Evolutionary conservation across 1,140 invertebrate species (phyloP).

Genomic region (Hylaeus anthracinus): DNA sequence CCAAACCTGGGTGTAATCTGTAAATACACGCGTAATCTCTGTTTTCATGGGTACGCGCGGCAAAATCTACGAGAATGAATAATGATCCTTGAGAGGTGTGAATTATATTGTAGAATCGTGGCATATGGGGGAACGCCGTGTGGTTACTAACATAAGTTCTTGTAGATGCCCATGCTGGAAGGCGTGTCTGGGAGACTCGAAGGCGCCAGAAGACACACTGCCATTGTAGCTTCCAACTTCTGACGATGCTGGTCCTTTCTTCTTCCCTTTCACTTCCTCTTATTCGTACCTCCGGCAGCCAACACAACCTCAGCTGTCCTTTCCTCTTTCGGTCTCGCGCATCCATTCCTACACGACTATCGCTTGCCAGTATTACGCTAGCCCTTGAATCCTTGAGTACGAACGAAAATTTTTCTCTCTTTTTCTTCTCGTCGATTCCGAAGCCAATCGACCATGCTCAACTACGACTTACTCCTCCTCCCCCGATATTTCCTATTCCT

Average conservation of each 20-base stretch:
- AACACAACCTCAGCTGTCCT: conserved; percentile 8
- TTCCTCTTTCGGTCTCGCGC: conserved; percentile 15
- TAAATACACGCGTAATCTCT: conserved; percentile 42
- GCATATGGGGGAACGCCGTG: conserved; percentile 56
- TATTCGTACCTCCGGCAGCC: conserved; percentile 42
- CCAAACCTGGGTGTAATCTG: conserved; percentile 3
- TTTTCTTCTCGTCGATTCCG: conserved; percentile 34
- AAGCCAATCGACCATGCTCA: conserved; percentile 32
- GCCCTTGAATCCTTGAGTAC: conserved; percentile 31
- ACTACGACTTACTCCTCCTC: not conserved
- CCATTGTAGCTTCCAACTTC: conserved; percentile 67
- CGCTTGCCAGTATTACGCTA: conserved; percentile 48
- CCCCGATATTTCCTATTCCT: conserved; percentile 19
- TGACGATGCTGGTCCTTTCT: conserved; percentile 46
- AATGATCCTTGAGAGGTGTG: conserved; percentile 51
- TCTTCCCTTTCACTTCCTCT: conserved; percentile 29
- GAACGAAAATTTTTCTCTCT: conserved; percentile 10
- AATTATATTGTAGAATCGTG: conserved; percentile 69
- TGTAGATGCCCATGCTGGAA: conserved; percentile 51
- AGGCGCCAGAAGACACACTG: conserved; percentile 75
- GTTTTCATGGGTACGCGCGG: conserved; percentile 18
- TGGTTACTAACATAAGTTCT: conserved; percentile 55
- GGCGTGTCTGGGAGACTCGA: conserved; percentile 70
- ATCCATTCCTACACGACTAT: conserved; percentile 33
- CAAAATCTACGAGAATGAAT: conserved; percentile 36